phyloP scores from a whole-genome alignment of 2,797 vertebrate genomes.

The Xiphorhynchus erythropygius region DNA sequence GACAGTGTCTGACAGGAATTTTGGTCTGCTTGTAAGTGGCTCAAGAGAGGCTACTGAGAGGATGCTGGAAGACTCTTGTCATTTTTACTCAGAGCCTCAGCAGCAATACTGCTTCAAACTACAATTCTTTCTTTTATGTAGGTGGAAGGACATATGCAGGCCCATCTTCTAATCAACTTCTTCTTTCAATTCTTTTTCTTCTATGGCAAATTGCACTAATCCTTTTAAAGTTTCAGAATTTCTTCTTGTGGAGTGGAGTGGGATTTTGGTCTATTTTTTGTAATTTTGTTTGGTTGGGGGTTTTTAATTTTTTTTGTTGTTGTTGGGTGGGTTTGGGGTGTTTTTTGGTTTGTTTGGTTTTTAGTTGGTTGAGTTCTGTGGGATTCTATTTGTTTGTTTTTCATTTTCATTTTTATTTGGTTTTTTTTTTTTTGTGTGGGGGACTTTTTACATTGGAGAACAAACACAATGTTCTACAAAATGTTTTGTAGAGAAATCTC shows the following conservation, averaged over 20 bases:
- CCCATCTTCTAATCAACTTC: not conserved
- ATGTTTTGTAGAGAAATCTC: not conserved
- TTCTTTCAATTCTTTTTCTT: not conserved
- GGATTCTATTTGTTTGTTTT: not conserved
- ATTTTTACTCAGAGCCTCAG: not conserved
- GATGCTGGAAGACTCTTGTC: not conserved
- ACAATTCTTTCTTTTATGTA: not conserved
- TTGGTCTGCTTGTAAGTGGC: not conserved
- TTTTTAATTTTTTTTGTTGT: not conserved
- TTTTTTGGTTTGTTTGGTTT: not conserved
- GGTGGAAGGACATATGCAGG: not conserved
- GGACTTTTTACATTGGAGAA: not conserved
- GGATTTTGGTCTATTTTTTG: not conserved
- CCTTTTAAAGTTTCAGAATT: not conserved
- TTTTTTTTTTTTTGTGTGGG: not conserved
- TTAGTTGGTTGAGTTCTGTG: not conserved
- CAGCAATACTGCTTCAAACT: not conserved
- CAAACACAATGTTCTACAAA: not conserved
- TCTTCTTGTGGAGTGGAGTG: not conserved
- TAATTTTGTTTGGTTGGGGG: too few relatives aligned
- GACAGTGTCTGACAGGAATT: not conserved
- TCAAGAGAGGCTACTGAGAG: not conserved
- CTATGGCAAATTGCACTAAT: not conserved
- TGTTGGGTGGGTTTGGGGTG: rapidly evolving
- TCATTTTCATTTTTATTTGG: not conserved